Evolutionary conservation across 2,888 invertebrate genomes (phyloP), one percentile per base, ranked within the genome.

Genomic region (Watsonalla cultraria): DNA sequence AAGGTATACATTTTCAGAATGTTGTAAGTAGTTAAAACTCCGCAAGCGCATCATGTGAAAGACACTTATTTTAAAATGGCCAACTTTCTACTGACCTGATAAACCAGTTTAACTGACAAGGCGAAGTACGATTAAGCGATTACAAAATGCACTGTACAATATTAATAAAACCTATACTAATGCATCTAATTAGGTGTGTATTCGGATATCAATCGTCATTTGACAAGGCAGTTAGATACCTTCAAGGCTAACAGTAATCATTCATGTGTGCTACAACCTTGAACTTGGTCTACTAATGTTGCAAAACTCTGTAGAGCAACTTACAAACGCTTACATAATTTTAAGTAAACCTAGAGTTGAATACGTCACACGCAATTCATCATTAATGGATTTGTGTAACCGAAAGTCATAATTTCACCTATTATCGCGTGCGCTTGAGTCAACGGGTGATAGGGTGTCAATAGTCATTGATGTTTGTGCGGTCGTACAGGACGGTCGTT

Each of bases 381-480:
- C n/a, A 24, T 24, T 24, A 24, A 24, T 24, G 24, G 24, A 24
- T 24, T 24, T 24, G 24, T 24, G 24, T 2, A 24, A 42, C 5
- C 5, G 5, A 11, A 53, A 56, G 52, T 55, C 58, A 54, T 55
- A 59, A 60, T 59, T 53, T 37, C 42, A 11, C 11, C 15, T 57
- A 60, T 74, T 78, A 78, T 79, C 76, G 61, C 65, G 56, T 63
- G 53, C 61, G 61, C 59, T 66, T 65, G 51, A 59, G 65, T 59
- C 65, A 62, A 65, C 61, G 60, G 74, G 68, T 66, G 74, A 70
- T 68, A 72, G 55, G 58, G 61, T 76, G 71, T 76, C 76, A 76
- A 76, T 78, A 73, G 59, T 75, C 85, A 88, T 83, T 86, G 80
- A 86, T 73, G 80, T 75, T 66, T 67, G 77, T 74, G 78, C 61